These are phyloP conservation scores for Scrobipalpa costella DNA, from an alignment of 2,888 invertebrate species.

Conservation along the genomic window DNA sequence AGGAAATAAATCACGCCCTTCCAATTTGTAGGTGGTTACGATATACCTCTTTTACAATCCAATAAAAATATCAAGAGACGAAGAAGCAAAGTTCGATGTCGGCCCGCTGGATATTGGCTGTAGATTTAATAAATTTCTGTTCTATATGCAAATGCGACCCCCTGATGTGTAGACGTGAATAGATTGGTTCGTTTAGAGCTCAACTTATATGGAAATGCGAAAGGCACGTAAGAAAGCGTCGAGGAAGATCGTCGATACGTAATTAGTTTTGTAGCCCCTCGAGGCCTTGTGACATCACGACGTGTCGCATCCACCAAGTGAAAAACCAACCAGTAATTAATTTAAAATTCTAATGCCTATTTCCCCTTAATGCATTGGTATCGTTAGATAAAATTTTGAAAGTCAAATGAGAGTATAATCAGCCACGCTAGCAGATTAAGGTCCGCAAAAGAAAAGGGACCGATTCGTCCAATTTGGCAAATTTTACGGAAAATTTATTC, in stretches of 20 bases:
- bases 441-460: conserved; percentile 10
- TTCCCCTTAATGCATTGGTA: conserved; percentile 49
- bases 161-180: conserved; percentile 82
- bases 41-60: conserved; percentile 55
- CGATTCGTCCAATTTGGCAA: conserved; percentile 14
- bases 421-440: conserved; percentile 16
- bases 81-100: conserved; percentile 76
- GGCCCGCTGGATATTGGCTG: conserved; percentile 79
- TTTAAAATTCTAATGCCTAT: conserved; percentile 65
- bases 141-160: conserved; percentile 81
- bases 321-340: conserved; percentile 61
- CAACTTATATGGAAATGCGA: conserved; percentile 81
- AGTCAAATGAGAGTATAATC: conserved; percentile 45
- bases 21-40: conserved; percentile 37
- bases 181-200: conserved; percentile 81
- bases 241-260: conserved; percentile 78
- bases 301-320: conserved; percentile 49
- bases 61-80: conserved; percentile 67
- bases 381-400: conserved; percentile 48
- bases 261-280: conserved; percentile 77
- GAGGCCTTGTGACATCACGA: conserved; percentile 62
- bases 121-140: conserved; percentile 82
- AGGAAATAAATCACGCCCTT: conserved; percentile 31
- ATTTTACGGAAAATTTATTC: conserved; percentile 21
- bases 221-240: conserved; percentile 80